Evolutionary conservation across 2,797 vertebrate species (phyloP), one percentile per base, ranked within the genome.

Genomic region (Fratercula arctica): DNA sequence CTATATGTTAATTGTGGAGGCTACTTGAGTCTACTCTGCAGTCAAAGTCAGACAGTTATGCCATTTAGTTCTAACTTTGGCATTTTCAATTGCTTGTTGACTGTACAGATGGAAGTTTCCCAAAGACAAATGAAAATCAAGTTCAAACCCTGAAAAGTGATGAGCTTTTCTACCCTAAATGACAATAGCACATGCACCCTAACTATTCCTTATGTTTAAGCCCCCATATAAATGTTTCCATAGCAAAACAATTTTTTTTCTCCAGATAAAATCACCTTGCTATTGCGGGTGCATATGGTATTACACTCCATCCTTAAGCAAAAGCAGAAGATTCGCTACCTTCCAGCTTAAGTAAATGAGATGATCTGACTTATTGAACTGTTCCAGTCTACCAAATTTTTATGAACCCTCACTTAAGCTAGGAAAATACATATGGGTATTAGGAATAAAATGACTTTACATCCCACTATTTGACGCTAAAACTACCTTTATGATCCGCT

Each of bases 401-500:
- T 96, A 92, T 74, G 94, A 96, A 60, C 68, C 54, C 63, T 93
- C 66, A 94, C 87, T 96, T 97, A 96, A 96, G 95, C 67, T 91
- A 75, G 83, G 87, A 92, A 97, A 91, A 74, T 93, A 96, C 70
- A 96, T 97, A 97, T 96, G 95, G 82, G n/a, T 87, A 93, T 96
- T 91, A 97, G 85, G 91, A 97, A 96, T 96, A 87, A 95, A 98
- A 97, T 95, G 35, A 91, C 93, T 97, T 97, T 90, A 94, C 93
- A 94, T 96, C 82, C 92, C 90, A 95, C 92, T 93, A 68, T 96
- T 96, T 97, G 97, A 96, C 94, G 97, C 92, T 90, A 76, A 54
- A 68, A 96, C 94, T 98, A 98, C 98, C 98, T 98, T 98, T 98
- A 96, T 98, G 98, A 96, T 98, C 98, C 1, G 97, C 97, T 98